Evolutionary conservation across 2,888 invertebrate genomes (phyloP), one percentile per base, ranked within the genome.

Genomic region (Vesta saturnalis): DNA sequence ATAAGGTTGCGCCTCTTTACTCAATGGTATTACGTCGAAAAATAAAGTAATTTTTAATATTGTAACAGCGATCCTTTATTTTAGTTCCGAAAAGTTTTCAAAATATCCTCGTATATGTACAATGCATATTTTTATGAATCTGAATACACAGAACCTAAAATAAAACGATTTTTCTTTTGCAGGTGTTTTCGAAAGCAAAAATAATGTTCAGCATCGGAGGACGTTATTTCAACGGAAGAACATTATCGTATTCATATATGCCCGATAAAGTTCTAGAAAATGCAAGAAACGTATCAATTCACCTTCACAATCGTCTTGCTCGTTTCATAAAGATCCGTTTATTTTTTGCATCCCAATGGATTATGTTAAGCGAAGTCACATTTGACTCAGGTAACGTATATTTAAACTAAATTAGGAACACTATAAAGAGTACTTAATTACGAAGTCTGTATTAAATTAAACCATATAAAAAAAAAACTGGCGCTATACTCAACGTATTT

Each of bases 331-430:
- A 88, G 83, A 80, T 89, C 74, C 85, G 89, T 67, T 85, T 92
- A 49, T 88, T 87, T 80, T 93, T 92, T 79, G 90, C 89, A 57
- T 86, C 88, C 60, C 86, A 87, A 64, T 91, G 91, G 91, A 88
- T 93, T 77, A 88, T 92, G 86, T 86, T 93, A 74, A 89, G 91
- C 79, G 92, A 93, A 84, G 87, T 92, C 65, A 84, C 85, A 49
- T 89, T 89, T 78, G 86, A 88, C 73, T 87, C 88, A 72, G 85
- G 89, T 89, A 81, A 85, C 83, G 79, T 19, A n/a, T 10, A 21
- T 22, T 43, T 52, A 62, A 49, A 62, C 62, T 47, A 46, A 56
- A 46, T 57, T 23, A 22, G 22, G 23, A 23, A 49, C 16, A 30
- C 1, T 60, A 21, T 52, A 61, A 47, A 62, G 18, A 19, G 1